A percentile compares a stretch with the other conserved stretches of the same genome.
phyloP scores from a whole-genome alignment of 2,797 vertebrate species.

The Pseudochirops corinnae region DNA sequence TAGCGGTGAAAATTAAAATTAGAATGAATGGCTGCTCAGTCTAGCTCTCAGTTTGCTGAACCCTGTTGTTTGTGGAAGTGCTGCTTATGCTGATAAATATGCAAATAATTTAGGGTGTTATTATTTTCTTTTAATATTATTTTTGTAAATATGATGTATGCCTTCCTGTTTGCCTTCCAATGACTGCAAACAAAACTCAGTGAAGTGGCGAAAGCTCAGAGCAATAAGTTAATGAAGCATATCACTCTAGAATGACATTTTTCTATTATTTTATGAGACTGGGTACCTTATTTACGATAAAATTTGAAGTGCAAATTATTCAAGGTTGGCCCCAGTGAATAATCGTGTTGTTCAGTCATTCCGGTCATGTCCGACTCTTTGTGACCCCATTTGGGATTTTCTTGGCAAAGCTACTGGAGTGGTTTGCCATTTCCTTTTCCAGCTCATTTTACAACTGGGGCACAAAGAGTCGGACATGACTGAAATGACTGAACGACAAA shows the following conservation, averaged over 20 bases:
- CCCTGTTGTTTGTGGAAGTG: slow-evolving; percentile 52
- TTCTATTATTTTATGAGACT: slow-evolving; percentile 39
- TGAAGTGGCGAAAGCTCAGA: slow-evolving; percentile 43
- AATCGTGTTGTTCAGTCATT: background rate
- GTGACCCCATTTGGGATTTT: background rate
- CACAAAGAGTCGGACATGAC: background rate
- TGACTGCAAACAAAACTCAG: slow-evolving; percentile 62
- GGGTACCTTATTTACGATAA: background rate
- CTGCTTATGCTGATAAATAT: slow-evolving; percentile 63
- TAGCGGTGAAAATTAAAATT: slow-evolving; percentile 26
- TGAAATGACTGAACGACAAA: background rate
- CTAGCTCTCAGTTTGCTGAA: slow-evolving; percentile 55
- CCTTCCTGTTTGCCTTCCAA: slow-evolving; percentile 19
- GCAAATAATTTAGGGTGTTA: slow-evolving; percentile 64
- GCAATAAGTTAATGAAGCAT: background rate
- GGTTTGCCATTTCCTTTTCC: background rate
- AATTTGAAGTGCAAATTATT: background rate
- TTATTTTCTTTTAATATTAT: slow-evolving; percentile 58
- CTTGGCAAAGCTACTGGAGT: background rate
- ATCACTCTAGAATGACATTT: background rate
- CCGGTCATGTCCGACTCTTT: background rate
- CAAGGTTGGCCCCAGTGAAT: background rate
- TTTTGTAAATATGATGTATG: slow-evolving; percentile 54
- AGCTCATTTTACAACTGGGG: background rate
- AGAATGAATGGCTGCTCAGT: slow-evolving; percentile 59